These are phyloP conservation scores for Rotaria sp. DNA, from an alignment of 2,888 invertebrate genomes.

Conservation along the genomic window DNA sequence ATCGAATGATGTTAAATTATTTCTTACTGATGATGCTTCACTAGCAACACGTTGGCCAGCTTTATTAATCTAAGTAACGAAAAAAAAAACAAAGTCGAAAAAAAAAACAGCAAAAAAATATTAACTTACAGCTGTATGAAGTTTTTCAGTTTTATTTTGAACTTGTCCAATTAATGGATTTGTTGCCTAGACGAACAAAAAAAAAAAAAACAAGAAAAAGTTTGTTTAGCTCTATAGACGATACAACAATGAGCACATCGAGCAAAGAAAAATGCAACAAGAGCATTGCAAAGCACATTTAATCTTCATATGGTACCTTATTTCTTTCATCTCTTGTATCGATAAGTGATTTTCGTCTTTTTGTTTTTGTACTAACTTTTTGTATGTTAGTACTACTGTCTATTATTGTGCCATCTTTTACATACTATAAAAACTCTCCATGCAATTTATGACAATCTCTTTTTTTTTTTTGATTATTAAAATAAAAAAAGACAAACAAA, in stretches of 20 bases:
- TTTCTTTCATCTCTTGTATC: slow-evolving; percentile 1
- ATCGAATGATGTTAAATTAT: slow-evolving; percentile 10
- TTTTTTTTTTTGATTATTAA: not conserved
- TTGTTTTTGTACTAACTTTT: not conserved
- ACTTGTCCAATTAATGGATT: slow-evolving; percentile 16
- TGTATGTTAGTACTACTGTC: not conserved
- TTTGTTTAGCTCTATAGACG: not conserved
- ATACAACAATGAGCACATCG: not conserved
- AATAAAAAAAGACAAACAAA: not conserved
- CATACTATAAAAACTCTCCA: not conserved
- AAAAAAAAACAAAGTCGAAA: too few relatives aligned
- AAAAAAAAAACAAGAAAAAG: not conserved
- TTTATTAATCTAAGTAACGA: not conserved
- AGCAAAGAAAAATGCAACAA: not conserved
- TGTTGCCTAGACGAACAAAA: not conserved
- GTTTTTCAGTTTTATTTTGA: not conserved
- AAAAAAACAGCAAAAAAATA: too few relatives aligned
- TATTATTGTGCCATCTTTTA: not conserved
- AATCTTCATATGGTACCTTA: not conserved
- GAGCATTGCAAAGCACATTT: not conserved
- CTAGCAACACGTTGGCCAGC: not conserved
- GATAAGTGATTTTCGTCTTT: slow-evolving; percentile 1
- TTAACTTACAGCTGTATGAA: not conserved
- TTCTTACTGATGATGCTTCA: not conserved
- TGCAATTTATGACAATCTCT: not conserved